Evolutionary conservation across 2,888 invertebrate species (phyloP), one percentile per base, ranked within the genome.

Genomic region (Mayetiola destructor): DNA sequence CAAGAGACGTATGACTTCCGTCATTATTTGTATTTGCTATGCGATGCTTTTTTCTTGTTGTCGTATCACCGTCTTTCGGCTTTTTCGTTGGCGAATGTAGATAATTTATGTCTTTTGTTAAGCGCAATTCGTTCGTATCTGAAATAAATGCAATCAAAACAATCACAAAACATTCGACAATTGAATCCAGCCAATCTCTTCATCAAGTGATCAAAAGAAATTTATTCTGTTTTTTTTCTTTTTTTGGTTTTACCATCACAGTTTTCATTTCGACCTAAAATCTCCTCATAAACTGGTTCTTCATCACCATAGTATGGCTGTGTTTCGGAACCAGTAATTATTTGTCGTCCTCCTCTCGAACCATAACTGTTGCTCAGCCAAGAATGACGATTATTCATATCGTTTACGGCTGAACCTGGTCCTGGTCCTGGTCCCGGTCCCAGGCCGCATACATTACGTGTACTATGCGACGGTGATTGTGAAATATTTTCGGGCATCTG

Each of bases 281-380:
- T 71, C 61, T 71, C 71, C 61, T 71, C 72, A 61, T 71, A 71
- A 27, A 71, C 70, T 14, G 72, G 72, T 16, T 72, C 71, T 54
- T 63, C 66, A 35, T 56, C 37, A 27, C 48, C 32, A 55, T 57
- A 54, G 9, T 29, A 57, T 23, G 23, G 52, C 20, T 48, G 48
- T 23, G 42, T 21, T 18, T 27, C 29, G 2, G 48, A 2, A n/a
- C n/a, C 37, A 3, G 39, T 56, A 18, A 16, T 27, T 27, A 39
- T 37, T 21, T 39, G 55, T 37, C 29, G 39, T 3, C 29, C 3
- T 40, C 40, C 18, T 12, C 40, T 5, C 16, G n/a, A 14, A 27
- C 27, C n/a, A 16, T 23, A 16, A 48, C 27, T 48, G 1, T 9
- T 23, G 23, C 23, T 42, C 3, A 48, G 6, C 48, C 48, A 48